Evolutionary conservation across 2,888 invertebrate species (phyloP), one percentile per base, ranked within the genome.

Genomic region (Apoda limacodes): DNA sequence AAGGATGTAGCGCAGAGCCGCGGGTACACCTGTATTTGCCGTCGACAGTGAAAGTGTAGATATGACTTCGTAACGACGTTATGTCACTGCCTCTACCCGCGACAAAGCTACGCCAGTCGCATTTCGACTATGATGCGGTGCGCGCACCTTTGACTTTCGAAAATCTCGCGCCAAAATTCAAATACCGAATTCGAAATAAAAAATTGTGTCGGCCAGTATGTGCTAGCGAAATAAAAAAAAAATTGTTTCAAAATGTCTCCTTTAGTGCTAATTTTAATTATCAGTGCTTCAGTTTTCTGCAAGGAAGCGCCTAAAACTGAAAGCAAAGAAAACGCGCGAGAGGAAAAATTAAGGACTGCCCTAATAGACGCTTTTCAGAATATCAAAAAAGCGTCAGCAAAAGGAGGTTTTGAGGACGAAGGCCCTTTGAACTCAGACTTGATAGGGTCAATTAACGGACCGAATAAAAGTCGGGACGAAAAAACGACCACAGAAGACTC

Each of bases 341-440:
- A 80, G 34, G 80, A 75, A 42, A 74, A 69, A 45, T 54, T 80
- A 1, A 48, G 80, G 9, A 78, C 70, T 45, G 80, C 52, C 32
- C 47, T 80, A 30, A 78, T 80, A 21, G 78, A 80, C 45, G 80
- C 80, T 31, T 80, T 80, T 45, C 80, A 80, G 42, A 76, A 54
- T 42, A 80, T 80, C 20, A 80, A 80, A 40, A 72, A 74, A 42
- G 68, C 55, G 12, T 72, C 75, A 1, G 69, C 67, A 1, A 74
- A 66, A 40, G 75, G 72, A 19, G 67, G 67, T 2, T 41, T 65
- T 24, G 70, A 72, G 31, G 71, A 66, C 3, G 72, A 68, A 28
- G 50, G 58, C n/a, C 52, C 53, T 1, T 42, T 55, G 1, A 63
- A 50, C 3, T 62, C 71, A 0, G 78, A 72, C 35, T 49, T 80